These are phyloP conservation scores for Passerina amoena DNA, from an alignment of 2,113 vertebrate species.

Conservation along the genomic window DNA sequence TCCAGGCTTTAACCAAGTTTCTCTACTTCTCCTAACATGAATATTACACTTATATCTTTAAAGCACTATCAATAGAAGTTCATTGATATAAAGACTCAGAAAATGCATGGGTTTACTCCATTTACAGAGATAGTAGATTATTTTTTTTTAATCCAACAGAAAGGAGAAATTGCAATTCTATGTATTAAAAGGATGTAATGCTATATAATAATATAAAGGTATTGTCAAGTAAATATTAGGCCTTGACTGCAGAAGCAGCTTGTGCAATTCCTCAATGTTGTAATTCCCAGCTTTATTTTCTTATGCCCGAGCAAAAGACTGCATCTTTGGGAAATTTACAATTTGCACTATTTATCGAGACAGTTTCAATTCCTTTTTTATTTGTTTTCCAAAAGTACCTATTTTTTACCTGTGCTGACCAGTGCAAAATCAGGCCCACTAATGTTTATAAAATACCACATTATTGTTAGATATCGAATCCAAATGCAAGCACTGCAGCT, in stretches of 20 bases:
- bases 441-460: slow-evolving; percentile 92
- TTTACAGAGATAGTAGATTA: background rate
- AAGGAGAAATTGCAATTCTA: background rate
- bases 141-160: background rate
- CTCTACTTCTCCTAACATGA: background rate
- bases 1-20: background rate
- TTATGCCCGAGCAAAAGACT: slow-evolving; percentile 22
- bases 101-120: background rate
- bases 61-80: background rate
- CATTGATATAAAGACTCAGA: background rate
- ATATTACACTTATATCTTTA: background rate
- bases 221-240: slow-evolving; percentile 36
- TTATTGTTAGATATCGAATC: slow-evolving; percentile 86
- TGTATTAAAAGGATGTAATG: background rate
- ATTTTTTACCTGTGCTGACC: slow-evolving; percentile 86
- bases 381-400: slow-evolving; percentile 74
- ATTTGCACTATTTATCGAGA: slow-evolving; percentile 78
- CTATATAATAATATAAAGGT: slow-evolving; percentile 19
- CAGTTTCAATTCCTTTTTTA: slow-evolving; percentile 78
- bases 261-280: slow-evolving; percentile 7
- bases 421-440: slow-evolving; percentile 84
- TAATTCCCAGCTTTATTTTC: slow-evolving; percentile 74
- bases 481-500: slow-evolving; percentile 87
- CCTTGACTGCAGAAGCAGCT: background rate
- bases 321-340: slow-evolving; percentile 73